phyloP scores from a whole-genome alignment of 2,888 invertebrate genomes.

The Pammene fasciana region DNA sequence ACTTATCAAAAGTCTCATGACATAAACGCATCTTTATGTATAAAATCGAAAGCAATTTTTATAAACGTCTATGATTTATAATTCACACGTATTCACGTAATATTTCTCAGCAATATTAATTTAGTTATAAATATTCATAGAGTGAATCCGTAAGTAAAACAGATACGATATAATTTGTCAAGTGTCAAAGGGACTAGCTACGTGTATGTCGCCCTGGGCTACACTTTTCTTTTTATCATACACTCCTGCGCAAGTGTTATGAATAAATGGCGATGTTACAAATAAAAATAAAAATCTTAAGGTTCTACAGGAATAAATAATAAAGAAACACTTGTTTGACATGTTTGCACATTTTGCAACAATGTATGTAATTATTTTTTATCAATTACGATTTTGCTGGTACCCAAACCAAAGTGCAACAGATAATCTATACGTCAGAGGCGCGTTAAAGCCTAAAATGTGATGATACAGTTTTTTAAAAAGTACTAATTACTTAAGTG shows the following conservation, averaged over 20 bases:
- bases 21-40: background rate
- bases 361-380: background rate
- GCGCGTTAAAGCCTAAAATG: too few species aligned
- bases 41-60: slow-evolving; percentile 13
- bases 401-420: too few species aligned
- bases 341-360: slow-evolving; percentile 6
- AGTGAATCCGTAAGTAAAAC: slow-evolving; percentile 15
- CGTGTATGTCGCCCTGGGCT: background rate
- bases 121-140: slow-evolving; percentile 33
- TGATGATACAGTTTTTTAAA: too few species aligned
- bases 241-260: background rate
- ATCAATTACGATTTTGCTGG: background rate
- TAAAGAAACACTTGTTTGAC: slow-evolving; percentile 1
- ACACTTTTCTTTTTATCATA: background rate
- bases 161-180: slow-evolving; percentile 27
- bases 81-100: slow-evolving; percentile 22
- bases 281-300: background rate
- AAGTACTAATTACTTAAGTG: too few species aligned
- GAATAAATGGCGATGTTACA: background rate
- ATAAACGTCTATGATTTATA: slow-evolving; percentile 8
- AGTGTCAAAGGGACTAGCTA: slow-evolving; percentile 13
- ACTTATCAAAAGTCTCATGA: background rate
- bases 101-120: slow-evolving; percentile 12
- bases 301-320: background rate
- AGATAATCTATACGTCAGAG: too few species aligned